These are phyloP conservation scores for Mesorhabditis spiculigera DNA, from an alignment of 2,888 invertebrate species.

Conservation along the genomic window DNA sequence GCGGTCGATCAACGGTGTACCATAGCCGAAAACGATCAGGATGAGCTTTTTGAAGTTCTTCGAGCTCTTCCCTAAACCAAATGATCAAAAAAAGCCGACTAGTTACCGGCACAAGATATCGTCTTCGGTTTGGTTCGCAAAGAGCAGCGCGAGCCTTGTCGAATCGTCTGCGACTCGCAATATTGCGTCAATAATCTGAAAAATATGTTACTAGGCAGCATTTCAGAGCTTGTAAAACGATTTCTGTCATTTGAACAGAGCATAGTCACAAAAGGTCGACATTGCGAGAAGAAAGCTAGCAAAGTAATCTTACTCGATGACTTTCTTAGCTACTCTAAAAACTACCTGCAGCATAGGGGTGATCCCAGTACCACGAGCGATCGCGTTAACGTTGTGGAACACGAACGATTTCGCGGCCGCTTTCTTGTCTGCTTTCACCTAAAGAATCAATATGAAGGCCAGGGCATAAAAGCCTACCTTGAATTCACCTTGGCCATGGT, in stretches of 20 bases:
- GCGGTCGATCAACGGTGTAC: conserved; percentile 87
- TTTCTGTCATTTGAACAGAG: too few species aligned
- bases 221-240: not conserved
- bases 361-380: conserved; percentile 86
- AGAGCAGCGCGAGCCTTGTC: conserved; percentile 78
- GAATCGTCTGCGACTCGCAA: conserved; percentile 73
- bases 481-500: conserved; percentile 66
- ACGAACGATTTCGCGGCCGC: conserved; percentile 69
- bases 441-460: conserved; percentile 12
- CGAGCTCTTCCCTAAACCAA: conserved; percentile 66
- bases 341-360: conserved; percentile 86
- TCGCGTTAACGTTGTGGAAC: conserved; percentile 79
- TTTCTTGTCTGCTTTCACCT: conserved; percentile 74
- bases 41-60: conserved; percentile 24
- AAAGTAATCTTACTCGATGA: not conserved
- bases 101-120: conserved; percentile 80
- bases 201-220: not conserved
- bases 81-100: conserved; percentile 10
- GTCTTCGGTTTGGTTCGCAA: conserved; percentile 86
- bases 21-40: conserved; percentile 1
- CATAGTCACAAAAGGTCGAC: too few species aligned
- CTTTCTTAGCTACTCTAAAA: too few species aligned
- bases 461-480: not conserved
- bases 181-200: conserved; percentile 75
- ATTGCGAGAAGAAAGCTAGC: not conserved